phyloP scores from a whole-genome alignment of 1,140 invertebrate species.

The Trichoplusia ni region DNA sequence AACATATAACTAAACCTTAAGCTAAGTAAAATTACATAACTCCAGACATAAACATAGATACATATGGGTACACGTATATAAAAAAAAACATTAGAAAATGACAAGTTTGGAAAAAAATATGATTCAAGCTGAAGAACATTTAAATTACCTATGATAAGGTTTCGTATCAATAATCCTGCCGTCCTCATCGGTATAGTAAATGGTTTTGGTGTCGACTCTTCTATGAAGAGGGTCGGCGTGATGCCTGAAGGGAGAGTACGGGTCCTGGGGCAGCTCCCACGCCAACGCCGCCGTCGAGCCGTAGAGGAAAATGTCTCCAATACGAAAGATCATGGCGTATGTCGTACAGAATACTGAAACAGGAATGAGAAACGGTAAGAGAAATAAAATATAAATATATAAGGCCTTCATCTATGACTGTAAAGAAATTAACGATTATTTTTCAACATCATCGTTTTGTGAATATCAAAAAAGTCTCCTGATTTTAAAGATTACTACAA shows the following conservation, averaged over 20 bases:
- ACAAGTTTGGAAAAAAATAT: neutral
- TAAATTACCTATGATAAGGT: conserved; percentile 62
- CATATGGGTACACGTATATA: too few relatives aligned
- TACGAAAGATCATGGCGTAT: conserved; percentile 79
- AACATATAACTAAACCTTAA: too few relatives aligned
- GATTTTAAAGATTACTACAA: too few relatives aligned
- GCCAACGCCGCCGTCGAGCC: conserved; percentile 88
- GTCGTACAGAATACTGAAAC: conserved; percentile 85
- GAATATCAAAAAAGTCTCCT: too few relatives aligned
- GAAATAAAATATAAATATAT: neutral
- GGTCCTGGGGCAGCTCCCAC: conserved; percentile 86
- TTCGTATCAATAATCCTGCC: conserved; percentile 60
- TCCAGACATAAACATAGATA: too few relatives aligned
- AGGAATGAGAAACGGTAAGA: neutral
- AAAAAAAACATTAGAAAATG: too few relatives aligned
- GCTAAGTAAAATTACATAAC: too few relatives aligned
- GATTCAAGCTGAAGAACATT: neutral
- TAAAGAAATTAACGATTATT: too few relatives aligned
- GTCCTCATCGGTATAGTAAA: conserved; percentile 68
- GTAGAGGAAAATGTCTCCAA: conserved; percentile 84
- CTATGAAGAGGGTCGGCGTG: conserved; percentile 75
- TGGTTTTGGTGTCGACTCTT: conserved; percentile 63
- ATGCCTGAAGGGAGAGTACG: conserved; percentile 75
- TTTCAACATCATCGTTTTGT: too few relatives aligned
- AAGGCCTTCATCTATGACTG: too few relatives aligned